Percentiles rank a stretch among this genome's conserved stretches.
Conservation (phyloP, 2,888 invertebrate genomes). For the Pollenia angustigena region DNA sequence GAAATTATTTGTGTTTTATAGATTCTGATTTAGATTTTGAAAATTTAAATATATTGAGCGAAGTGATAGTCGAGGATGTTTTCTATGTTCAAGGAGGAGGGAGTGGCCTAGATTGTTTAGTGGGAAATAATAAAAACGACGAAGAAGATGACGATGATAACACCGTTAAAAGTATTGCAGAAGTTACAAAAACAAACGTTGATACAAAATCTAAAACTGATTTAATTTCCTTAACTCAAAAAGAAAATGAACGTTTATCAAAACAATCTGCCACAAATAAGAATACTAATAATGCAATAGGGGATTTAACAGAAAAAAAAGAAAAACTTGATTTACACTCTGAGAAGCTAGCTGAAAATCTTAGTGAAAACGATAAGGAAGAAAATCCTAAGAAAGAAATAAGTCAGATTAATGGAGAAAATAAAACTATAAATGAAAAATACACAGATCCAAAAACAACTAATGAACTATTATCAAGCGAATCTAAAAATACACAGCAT, state of each 20-base stretch:
- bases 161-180: background rate
- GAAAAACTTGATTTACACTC: background rate
- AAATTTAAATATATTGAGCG: slow-evolving; percentile 85
- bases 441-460: background rate
- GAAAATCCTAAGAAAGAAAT: background rate
- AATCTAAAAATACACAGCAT: background rate
- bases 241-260: slow-evolving; percentile 77
- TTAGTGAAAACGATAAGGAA: slow-evolving; percentile 8
- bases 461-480: background rate
- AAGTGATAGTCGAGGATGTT: slow-evolving; percentile 90
- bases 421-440: slow-evolving; percentile 4
- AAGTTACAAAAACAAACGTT: background rate
- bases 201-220: background rate
- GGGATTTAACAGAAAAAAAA: slow-evolving; percentile 2
- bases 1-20: slow-evolving; percentile 74
- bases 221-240: background rate
- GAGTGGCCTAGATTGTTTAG: slow-evolving; percentile 89
- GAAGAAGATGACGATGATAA: slow-evolving; percentile 3
- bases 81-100: slow-evolving; percentile 88
- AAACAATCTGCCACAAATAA: slow-evolving; percentile 72
- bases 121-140: slow-evolving; percentile 86
- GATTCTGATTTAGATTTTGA: slow-evolving; percentile 25
- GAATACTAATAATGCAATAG: background rate
- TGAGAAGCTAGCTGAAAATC: background rate
- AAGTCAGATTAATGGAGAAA: slow-evolving; percentile 22